Conservation (phyloP, 2,797 vertebrate species). For the Gobionotothen gibberifrons region DNA sequence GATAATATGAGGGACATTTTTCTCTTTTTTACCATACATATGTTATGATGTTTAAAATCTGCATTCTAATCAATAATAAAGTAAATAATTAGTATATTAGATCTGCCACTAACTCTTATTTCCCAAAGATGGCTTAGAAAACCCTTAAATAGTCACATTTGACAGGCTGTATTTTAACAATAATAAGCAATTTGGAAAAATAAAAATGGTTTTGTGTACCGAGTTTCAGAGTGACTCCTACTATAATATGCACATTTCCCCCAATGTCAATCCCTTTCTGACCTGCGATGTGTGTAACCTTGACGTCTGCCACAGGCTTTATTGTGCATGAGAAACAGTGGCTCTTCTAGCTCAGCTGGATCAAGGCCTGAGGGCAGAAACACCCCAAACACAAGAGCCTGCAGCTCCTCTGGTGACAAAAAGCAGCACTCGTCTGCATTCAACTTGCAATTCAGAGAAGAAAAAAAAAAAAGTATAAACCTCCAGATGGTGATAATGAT, state of each 20-base stretch:
- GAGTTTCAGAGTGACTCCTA: neutral
- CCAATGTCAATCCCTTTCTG: slow-evolving; percentile 41
- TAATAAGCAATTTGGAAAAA: too few relatives aligned
- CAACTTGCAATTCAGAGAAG: slow-evolving; percentile 40
- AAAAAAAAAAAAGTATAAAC: neutral
- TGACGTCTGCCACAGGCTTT: slow-evolving; percentile 24
- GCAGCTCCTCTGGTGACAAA: slow-evolving; percentile 54
- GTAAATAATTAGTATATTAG: neutral
- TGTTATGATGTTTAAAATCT: neutral
- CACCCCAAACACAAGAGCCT: slow-evolving; percentile 50
- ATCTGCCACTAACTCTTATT: neutral
- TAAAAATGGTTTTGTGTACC: neutral
- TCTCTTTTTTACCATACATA: too few relatives aligned
- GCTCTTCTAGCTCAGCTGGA: slow-evolving; percentile 51
- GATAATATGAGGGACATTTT: neutral
- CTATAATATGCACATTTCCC: slow-evolving; percentile 37
- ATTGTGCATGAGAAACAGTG: slow-evolving; percentile 55
- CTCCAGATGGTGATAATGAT: slow-evolving; percentile 14
- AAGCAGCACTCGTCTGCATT: slow-evolving; percentile 15
- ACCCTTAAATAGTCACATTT: neutral
- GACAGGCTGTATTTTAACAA: too few relatives aligned
- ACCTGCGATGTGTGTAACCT: slow-evolving; percentile 18
- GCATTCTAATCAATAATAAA: neutral
- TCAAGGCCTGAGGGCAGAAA: slow-evolving; percentile 51
- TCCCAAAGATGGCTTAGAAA: neutral